A percentile compares a stretch with the other conserved stretches of the same genome.
Conservation (phyloP, 2,113 vertebrate species). For the Pygoscelis antarcticus region DNA sequence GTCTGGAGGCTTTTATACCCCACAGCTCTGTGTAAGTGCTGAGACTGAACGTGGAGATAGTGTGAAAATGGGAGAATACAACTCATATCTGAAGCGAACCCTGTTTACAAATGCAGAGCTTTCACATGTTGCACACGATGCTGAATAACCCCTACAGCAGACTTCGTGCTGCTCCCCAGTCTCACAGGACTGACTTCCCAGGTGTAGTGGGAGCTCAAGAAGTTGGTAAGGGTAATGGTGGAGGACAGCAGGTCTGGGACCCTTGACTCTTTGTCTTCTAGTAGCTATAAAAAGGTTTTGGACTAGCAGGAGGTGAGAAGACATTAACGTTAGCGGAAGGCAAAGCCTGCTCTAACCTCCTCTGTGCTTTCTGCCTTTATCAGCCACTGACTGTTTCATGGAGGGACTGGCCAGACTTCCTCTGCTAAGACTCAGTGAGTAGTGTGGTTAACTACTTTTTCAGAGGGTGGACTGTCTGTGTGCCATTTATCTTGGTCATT, state of each 20-base stretch:
- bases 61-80: not conserved
- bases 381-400: not conserved
- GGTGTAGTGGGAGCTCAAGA: not conserved
- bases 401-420: not conserved
- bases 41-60: not conserved
- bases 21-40: not conserved
- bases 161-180: not conserved
- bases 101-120: not conserved
- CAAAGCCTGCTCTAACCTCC: not conserved
- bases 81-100: not conserved
- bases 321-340: not conserved
- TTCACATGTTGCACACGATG: accelerated
- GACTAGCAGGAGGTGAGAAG: not conserved
- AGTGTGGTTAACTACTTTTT: not conserved
- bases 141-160: not conserved
- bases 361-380: not conserved
- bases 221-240: too few species aligned
- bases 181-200: not conserved
- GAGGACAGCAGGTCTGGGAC: not conserved
- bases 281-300: not conserved
- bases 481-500: not conserved
- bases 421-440: not conserved
- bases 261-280: not conserved
- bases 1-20: not conserved
- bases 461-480: accelerated